These are phyloP conservation scores for Melanogrammus aeglefinus DNA, from an alignment of 2,797 vertebrate genomes.

Conservation along the genomic window DNA sequence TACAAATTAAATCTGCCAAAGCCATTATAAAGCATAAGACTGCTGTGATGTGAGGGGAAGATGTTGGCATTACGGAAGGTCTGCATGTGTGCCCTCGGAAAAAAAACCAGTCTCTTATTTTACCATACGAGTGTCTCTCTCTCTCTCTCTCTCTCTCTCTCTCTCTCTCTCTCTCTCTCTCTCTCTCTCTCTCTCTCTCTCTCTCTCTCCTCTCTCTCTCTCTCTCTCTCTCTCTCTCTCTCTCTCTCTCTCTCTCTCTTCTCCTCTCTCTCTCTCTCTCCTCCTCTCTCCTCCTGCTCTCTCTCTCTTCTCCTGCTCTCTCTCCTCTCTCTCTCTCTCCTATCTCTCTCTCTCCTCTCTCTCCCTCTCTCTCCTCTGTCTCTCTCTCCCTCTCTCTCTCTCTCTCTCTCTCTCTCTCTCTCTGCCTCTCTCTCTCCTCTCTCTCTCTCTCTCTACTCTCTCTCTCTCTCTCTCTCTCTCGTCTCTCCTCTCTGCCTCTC, in stretches of 20 bases:
- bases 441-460: too few species aligned
- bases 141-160: constrained; percentile 5
- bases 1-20: constrained; percentile 44
- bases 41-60: constrained; percentile 27
- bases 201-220: too few species aligned
- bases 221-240: too few species aligned
- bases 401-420: neutral
- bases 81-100: constrained; percentile 9
- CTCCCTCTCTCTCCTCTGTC: neutral
- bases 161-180: neutral
- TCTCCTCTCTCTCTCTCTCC: too few species aligned
- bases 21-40: constrained; percentile 32
- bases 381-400: neutral
- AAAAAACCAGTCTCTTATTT: constrained; percentile 16
- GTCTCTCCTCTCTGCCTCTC: too few species aligned
- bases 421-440: neutral
- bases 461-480: too few species aligned
- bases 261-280: neutral
- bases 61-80: constrained; percentile 35
- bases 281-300: constrained; percentile 2
- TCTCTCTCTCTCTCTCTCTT: too few species aligned
- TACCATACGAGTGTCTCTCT: constrained; percentile 4
- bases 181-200: neutral
- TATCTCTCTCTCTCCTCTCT: too few species aligned
- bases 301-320: neutral